A percentile compares a stretch with the other conserved stretches of the same genome.
Conservation (phyloP, 2,797 vertebrate genomes). For the Carduelis carduelis region DNA sequence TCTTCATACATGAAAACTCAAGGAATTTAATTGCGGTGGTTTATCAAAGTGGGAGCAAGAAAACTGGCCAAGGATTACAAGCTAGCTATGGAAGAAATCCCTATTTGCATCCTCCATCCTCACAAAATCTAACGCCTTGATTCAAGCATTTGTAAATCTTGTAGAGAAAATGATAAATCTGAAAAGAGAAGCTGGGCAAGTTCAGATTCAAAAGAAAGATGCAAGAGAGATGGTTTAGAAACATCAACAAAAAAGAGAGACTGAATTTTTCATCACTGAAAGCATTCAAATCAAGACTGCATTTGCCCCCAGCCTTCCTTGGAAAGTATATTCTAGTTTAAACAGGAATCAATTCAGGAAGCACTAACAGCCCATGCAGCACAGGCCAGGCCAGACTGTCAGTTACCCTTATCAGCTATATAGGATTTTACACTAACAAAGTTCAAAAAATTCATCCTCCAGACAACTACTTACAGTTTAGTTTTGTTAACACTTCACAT, state of each 20-base stretch:
- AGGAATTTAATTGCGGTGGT: background rate
- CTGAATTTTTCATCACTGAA: background rate
- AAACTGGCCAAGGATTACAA: background rate
- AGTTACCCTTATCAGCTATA: background rate
- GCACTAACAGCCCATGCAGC: fast-evolving
- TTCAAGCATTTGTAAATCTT: background rate
- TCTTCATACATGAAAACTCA: background rate
- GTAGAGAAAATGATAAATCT: background rate
- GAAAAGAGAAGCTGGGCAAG: background rate
- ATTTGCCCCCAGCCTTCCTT: background rate
- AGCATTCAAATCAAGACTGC: background rate
- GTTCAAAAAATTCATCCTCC: background rate
- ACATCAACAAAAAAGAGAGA: background rate
- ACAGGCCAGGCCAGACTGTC: background rate
- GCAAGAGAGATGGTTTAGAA: background rate
- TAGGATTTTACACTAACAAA: background rate
- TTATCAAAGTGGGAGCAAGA: background rate
- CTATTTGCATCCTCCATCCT: background rate
- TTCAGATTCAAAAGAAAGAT: background rate
- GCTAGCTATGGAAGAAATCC: background rate
- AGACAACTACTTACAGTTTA: background rate
- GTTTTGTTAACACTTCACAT: background rate
- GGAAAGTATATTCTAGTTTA: background rate
- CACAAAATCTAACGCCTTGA: background rate
- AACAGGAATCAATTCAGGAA: slow-evolving; percentile 2